Percentiles rank a stretch among this genome's conserved stretches.
phyloP scores from a whole-genome alignment of 1,140 invertebrate genomes.

The Saccostrea glomerata region DNA sequence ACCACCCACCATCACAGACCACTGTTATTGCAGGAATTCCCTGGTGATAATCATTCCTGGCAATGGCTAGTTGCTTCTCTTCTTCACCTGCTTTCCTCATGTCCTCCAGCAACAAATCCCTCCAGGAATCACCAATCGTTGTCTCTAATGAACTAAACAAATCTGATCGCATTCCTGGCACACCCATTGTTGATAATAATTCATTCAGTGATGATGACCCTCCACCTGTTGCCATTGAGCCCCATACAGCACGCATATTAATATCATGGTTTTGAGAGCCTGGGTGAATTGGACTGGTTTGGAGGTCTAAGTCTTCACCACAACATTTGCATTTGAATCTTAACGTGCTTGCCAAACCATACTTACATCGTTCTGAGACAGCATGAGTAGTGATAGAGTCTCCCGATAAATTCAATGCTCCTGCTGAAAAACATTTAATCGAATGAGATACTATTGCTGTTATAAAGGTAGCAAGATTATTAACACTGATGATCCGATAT shows the following conservation, averaged over 20 bases:
- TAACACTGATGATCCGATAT: too few relatives aligned
- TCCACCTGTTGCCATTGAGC: conserved; percentile 48
- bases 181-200: conserved; percentile 32
- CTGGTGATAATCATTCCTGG: conserved; percentile 37
- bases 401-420: too few relatives aligned
- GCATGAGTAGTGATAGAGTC: too few relatives aligned
- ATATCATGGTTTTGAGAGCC: conserved; percentile 1
- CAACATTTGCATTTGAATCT: too few relatives aligned
- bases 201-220: conserved; percentile 47
- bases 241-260: conserved; percentile 52
- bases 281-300: too few relatives aligned
- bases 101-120: conserved; percentile 35
- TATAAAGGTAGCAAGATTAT: too few relatives aligned
- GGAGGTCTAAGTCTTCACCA: too few relatives aligned
- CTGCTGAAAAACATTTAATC: too few relatives aligned
- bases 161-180: not conserved
- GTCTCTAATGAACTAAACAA: not conserved
- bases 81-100: conserved; percentile 50
- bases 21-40: conserved; percentile 57
- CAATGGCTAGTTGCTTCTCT: conserved; percentile 52
- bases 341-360: too few relatives aligned
- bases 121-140: conserved; percentile 45
- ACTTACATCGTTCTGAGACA: too few relatives aligned
- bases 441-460: too few relatives aligned
- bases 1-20: conserved; percentile 54